Evolutionary conservation across 2,888 invertebrate species (phyloP).

Genomic region (Drosophila melanosoma): DNA sequence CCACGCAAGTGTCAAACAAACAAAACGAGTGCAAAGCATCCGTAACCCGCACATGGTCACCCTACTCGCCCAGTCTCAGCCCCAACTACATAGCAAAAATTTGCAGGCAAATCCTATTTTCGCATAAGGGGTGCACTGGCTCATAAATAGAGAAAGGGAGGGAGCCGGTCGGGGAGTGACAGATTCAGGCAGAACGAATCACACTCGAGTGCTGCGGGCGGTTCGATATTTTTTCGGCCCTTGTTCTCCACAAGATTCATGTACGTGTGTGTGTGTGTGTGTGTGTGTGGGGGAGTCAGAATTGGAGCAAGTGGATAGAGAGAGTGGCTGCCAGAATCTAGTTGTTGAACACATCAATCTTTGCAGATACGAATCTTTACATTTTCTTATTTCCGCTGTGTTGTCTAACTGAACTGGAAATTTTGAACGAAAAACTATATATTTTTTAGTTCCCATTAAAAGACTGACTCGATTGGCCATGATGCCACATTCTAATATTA

Average conservation of each 20-base stretch:
- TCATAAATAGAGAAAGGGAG: constrained; percentile 11
- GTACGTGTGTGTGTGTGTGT: not conserved
- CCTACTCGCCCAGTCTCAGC: constrained; percentile 10
- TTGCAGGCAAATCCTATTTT: constrained; percentile 77
- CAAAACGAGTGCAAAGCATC: constrained; percentile 58
- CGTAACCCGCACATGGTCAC: constrained; percentile 9
- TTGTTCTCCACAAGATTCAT: constrained; percentile 25
- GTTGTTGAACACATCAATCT: constrained; percentile 72
- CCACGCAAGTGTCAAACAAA: constrained; percentile 76
- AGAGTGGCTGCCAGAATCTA: constrained; percentile 17
- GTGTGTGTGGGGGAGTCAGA: not conserved
- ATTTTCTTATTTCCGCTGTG: constrained; percentile 78
- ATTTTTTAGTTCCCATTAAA: constrained; percentile 24
- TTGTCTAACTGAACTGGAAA: constrained; percentile 70
- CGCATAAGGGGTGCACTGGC: constrained; percentile 54
- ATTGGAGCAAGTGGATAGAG: not conserved
- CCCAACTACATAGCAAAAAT: constrained; percentile 44
- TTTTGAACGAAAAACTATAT: constrained; percentile 46
- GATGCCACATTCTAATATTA: constrained; percentile 44
- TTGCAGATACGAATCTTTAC: constrained; percentile 75
- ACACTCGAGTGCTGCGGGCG: constrained; percentile 70
- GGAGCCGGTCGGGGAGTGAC: not conserved
- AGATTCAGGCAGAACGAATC: constrained; percentile 40
- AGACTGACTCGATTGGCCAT: constrained; percentile 47
- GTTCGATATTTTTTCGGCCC: constrained; percentile 57